A percentile compares a stretch with the other conserved stretches of the same genome.
phyloP scores from a whole-genome alignment of 2,888 invertebrate species.

The Entomobrya proxima region DNA sequence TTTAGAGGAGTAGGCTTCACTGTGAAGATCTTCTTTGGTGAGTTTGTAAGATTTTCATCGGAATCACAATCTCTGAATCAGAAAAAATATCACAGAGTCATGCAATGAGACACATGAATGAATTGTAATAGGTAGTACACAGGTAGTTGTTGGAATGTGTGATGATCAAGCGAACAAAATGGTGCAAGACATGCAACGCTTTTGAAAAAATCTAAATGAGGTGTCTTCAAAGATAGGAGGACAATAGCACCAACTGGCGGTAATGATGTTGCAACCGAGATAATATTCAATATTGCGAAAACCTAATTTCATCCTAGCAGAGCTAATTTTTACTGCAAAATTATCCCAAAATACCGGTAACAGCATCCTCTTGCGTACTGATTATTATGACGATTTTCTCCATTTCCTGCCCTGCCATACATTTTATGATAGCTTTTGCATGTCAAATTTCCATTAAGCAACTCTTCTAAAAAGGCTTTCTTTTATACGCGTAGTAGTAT shows the following conservation, averaged over 20 bases:
- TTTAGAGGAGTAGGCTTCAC: too few species aligned
- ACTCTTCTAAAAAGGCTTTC: not conserved
- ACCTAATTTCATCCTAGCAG: too few species aligned
- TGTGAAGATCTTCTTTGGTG: too few species aligned
- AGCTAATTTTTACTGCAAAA: too few species aligned
- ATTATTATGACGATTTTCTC: not conserved
- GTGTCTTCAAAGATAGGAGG: not conserved
- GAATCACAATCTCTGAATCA: conserved; percentile 17
- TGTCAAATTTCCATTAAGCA: not conserved
- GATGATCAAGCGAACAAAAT: not conserved
- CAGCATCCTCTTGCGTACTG: not conserved
- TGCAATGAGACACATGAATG: too few species aligned
- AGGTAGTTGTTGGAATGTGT: not conserved
- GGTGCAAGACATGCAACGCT: not conserved
- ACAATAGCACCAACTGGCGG: not conserved
- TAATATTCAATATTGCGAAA: too few species aligned
- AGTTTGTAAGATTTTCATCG: too few species aligned
- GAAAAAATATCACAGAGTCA: not conserved
- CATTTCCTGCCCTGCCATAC: not conserved
- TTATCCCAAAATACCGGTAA: too few species aligned
- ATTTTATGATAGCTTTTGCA: too few species aligned
- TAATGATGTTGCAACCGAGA: not conserved
- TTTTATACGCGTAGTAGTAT: too few species aligned
- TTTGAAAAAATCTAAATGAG: not conserved
- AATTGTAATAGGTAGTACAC: not conserved